These are phyloP conservation scores for Lucilia sericata DNA, from an alignment of 1,140 invertebrate species.

Conservation along the genomic window DNA sequence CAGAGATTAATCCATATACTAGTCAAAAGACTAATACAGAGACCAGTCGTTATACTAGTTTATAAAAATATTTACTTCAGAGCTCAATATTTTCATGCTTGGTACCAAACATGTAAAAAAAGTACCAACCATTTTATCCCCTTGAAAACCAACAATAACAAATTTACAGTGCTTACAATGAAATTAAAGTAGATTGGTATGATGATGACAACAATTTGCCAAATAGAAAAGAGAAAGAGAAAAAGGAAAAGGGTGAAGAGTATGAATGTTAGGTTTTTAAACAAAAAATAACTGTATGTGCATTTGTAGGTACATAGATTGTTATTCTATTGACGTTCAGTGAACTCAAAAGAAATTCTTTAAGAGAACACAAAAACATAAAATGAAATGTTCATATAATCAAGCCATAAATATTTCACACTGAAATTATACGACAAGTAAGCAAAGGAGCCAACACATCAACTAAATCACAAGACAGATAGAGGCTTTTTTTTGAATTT, in stretches of 20 bases:
- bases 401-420: slow-evolving; percentile 32
- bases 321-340: slow-evolving; percentile 36
- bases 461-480: too few species aligned
- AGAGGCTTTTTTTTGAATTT: not conserved
- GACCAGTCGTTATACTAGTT: too few species aligned
- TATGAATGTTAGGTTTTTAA: not conserved
- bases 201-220: not conserved
- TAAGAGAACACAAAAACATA: not conserved
- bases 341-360: slow-evolving; percentile 14
- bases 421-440: slow-evolving; percentile 19
- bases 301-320: not conserved
- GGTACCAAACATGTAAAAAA: too few species aligned
- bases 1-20: too few species aligned
- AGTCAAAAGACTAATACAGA: too few species aligned
- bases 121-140: too few species aligned
- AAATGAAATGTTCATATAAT: not conserved
- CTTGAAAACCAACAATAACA: too few species aligned
- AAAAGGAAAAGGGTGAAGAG: too few species aligned
- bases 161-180: not conserved
- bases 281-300: not conserved
- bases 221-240: not conserved
- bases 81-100: too few species aligned
- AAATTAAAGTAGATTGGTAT: not conserved
- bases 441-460: not conserved
- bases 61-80: too few species aligned